Evolutionary conservation across 1,140 invertebrate genomes (phyloP).

Genomic region (Drosophila virilis): DNA sequence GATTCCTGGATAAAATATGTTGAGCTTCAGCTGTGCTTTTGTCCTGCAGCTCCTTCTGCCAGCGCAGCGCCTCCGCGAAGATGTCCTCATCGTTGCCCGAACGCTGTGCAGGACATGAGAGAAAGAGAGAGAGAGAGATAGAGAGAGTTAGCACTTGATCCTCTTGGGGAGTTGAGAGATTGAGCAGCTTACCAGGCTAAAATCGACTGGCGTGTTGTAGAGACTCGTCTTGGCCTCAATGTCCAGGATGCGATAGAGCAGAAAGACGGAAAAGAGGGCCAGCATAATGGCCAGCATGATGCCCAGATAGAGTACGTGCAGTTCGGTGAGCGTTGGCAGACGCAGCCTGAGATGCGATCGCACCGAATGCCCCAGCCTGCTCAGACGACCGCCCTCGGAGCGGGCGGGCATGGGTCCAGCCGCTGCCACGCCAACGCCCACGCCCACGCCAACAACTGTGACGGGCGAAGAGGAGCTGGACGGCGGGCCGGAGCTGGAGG

Average conservation of each 20-base stretch:
- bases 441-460: constrained; percentile 42
- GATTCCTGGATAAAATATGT: constrained; percentile 69
- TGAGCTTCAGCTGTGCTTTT: constrained; percentile 75
- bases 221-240: constrained; percentile 69
- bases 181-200: constrained; percentile 61
- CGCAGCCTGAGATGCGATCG: constrained; percentile 27
- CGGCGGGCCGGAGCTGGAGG: constrained; percentile 43
- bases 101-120: constrained; percentile 26
- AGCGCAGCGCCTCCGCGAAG: constrained; percentile 71
- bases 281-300: constrained; percentile 63
- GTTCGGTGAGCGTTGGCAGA: constrained; percentile 55
- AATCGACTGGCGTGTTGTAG: constrained; percentile 59
- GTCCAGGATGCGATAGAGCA: constrained; percentile 73
- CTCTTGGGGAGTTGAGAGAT: too few species aligned
- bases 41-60: constrained; percentile 71
- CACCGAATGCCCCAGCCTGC: constrained; percentile 9
- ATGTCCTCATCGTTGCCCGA: constrained; percentile 67
- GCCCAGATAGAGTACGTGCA: constrained; percentile 70
- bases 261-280: constrained; percentile 71
- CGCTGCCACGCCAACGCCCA: constrained; percentile 19
- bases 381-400: neutral
- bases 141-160: neutral
- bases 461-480: constrained; percentile 56
- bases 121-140: neutral
- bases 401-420: neutral